Evolutionary conservation across 2,113 vertebrate species (phyloP), one percentile per base, ranked within the genome.

Genomic region (Ageneiosus marmoratus): DNA sequence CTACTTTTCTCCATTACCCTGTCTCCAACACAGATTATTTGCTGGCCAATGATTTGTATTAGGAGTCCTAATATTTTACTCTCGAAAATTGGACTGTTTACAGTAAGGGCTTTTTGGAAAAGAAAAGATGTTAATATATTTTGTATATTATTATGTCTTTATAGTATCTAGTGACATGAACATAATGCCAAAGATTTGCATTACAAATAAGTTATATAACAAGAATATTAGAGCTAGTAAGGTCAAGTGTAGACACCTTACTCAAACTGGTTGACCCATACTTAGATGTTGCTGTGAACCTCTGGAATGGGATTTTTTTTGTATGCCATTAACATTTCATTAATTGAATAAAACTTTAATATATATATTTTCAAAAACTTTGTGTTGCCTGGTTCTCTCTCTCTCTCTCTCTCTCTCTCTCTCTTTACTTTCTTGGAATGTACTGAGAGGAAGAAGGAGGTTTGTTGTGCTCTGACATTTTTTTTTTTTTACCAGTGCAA

Each of bases 121-220:
- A 90, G 88, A 92, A 70, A 88, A 94, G 80, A 92, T 88, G 85
- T 91, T 95, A 94, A 95, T 95, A 94, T 95, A 94, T 95, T 92
- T 91, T 89, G 82, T 89, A 87, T 89, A 82, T 87, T 83, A 88
- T 89, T 90, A 88, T 81, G 89, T 80, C 78, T 85, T 88, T 84
- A 88, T 89, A 83, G 85, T 89, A 90, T 90, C 92, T 89, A 87
- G 86, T 90, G 86, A 86, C 84, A 85, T 88, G 89, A 88, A 86
- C 82, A 89, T 85, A 83, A 88, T 92, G 93, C 94, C 94, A 94
- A 94, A 94, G 92, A 94, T 90, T 91, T 91, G 89, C 84, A 91
- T 91, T 89, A 83, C 85, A 53, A 90, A 90, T 93, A 94, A 93
- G 85, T 94, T 94, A 93, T 94, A 91, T 87, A 79, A 74, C 84